Conservation (phyloP, 2,113 vertebrate genomes). For the Pitta sordida region DNA sequence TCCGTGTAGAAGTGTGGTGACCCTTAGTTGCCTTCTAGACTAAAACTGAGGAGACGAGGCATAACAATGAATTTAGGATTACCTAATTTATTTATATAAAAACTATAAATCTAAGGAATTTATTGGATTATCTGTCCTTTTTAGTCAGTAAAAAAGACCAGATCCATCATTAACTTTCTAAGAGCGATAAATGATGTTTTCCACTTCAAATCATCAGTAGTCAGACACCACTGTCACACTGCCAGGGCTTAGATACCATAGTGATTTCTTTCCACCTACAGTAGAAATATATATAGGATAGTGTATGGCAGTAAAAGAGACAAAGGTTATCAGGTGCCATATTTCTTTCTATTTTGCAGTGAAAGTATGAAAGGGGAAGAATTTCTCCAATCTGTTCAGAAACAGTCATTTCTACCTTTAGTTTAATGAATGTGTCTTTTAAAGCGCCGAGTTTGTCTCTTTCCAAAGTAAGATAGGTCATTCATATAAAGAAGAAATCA, state of each 20-base stretch:
- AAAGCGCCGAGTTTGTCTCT: not conserved
- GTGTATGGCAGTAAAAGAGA: not conserved
- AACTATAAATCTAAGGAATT: not conserved
- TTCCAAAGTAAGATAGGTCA: not conserved
- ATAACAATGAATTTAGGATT: not conserved
- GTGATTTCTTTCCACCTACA: not conserved
- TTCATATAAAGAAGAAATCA: not conserved
- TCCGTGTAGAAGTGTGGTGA: not conserved
- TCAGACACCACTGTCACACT: not conserved
- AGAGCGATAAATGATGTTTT: not conserved
- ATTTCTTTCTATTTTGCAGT: not conserved
- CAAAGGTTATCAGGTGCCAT: not conserved
- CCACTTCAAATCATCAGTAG: not conserved
- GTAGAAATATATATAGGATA: not conserved
- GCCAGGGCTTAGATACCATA: not conserved
- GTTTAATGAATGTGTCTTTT: not conserved
- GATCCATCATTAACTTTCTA: not conserved
- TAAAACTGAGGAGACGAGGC: not conserved
- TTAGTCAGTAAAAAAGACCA: not conserved
- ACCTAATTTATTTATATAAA: not conserved
- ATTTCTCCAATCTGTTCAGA: not conserved
- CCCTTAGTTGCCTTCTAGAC: not conserved
- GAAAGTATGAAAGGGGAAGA: not conserved
- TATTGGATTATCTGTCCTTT: not conserved
- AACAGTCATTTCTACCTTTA: not conserved